Base-by-base conservation (phyloP, 1,140 invertebrate genomes). In the Eubasilissa regina region DNA sequence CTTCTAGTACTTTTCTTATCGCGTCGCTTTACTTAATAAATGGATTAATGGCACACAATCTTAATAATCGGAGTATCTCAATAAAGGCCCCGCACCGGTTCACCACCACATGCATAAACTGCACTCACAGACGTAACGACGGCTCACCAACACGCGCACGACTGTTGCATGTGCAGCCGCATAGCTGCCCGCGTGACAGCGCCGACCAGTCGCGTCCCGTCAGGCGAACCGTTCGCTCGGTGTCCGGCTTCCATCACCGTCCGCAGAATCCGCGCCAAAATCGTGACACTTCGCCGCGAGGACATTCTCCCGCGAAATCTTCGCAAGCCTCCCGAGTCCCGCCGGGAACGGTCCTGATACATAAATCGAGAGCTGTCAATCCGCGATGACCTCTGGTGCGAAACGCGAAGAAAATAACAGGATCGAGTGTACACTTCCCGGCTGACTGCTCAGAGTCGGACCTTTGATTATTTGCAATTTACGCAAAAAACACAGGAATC, bases 81-180 rank as follows among this genome's bases (percentile, higher is more conserved):
- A 72, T n/a, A 72, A 72, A 72, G 45, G 48, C 48, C 72, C 51
- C 55, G 66, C 35, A 66, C 11, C 35, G 1, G 68, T 19, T 15
- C 70, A 55, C 72, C 15, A 56, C 43, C 51, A 75, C 72, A 75
- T 0, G 45, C 48, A 11, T 15, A 25, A 17, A 53, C 0, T 58
- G 72, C 72, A 79, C 8, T 60, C 13, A 72, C 87, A 86, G n/a
- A 64, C 8, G 44, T 84, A 87, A 86, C 86, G 85, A 86, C 86
- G 35, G 9, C 44, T 53, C 17, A 58, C 62, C 17, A 58, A 10
- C 55, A 48, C 68, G n/a, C 35, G 53, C 66, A 17, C 55, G 43
- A 19, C 19, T 17, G 68, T 47, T 73, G 77, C 77, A 78, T 72
- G 76, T 72, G 64, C 64, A 68, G 48, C 17, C 56, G 78, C 77